Percentiles rank a stretch among this genome's conserved stretches.
Evolutionary conservation across 2,888 invertebrate genomes (phyloP).

Genomic region (Dichetophora obliterata): DNA sequence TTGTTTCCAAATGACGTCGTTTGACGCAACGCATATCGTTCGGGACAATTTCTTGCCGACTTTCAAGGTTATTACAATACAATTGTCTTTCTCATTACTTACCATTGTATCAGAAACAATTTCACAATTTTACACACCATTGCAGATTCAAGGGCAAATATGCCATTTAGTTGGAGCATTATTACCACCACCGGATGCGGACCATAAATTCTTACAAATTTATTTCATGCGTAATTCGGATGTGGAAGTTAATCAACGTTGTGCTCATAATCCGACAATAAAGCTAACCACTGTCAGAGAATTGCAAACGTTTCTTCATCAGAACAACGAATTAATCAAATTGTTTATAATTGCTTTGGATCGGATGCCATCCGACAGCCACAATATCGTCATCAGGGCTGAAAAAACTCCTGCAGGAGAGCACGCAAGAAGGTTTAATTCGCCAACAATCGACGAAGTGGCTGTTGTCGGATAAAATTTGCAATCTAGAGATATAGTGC

Average conservation of each 20-base stretch:
- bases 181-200: slow-evolving; percentile 26
- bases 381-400: slow-evolving; percentile 40
- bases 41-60: slow-evolving; percentile 21
- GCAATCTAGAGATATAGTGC: slow-evolving; percentile 30
- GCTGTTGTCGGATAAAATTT: slow-evolving; percentile 33
- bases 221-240: slow-evolving; percentile 18
- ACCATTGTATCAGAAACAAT: slow-evolving; percentile 22
- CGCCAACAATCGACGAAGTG: slow-evolving; percentile 34
- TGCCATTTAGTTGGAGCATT: slow-evolving; percentile 26
- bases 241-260: slow-evolving; percentile 1
- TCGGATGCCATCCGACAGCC: slow-evolving; percentile 33
- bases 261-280: background rate
- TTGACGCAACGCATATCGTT: slow-evolving; percentile 33
- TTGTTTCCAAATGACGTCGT: slow-evolving; percentile 35
- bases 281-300: slow-evolving; percentile 11
- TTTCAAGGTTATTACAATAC: slow-evolving; percentile 1
- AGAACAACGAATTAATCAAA: slow-evolving; percentile 32
- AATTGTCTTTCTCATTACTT: slow-evolving; percentile 15
- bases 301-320: slow-evolving; percentile 32
- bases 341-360: slow-evolving; percentile 17
- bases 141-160: slow-evolving; percentile 29
- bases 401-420: slow-evolving; percentile 41
- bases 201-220: slow-evolving; percentile 28
- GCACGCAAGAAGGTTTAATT: slow-evolving; percentile 33
- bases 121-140: slow-evolving; percentile 28